Percentiles rank a stretch among this genome's conserved stretches.
Conservation (phyloP, 1,140 invertebrate species). For the Protaetia brevitarsis region DNA sequence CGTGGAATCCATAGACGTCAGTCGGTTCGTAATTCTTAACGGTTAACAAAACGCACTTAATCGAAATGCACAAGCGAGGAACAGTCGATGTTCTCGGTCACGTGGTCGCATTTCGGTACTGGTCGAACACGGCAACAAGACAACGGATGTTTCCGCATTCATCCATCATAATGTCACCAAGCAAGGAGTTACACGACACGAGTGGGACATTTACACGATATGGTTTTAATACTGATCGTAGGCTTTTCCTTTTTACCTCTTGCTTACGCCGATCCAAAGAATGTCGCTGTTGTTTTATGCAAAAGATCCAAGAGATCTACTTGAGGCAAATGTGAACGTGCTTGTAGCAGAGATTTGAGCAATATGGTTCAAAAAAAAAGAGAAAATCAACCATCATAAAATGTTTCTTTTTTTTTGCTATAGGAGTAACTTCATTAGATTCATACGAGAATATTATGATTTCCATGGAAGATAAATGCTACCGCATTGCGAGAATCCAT, state of each 20-base stretch:
- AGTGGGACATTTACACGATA: conserved; percentile 1
- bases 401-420: not conserved
- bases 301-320: too few relatives aligned
- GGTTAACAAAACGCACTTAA: not conserved
- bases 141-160: conserved; percentile 2
- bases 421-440: not conserved
- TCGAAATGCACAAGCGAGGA: not conserved
- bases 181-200: not conserved
- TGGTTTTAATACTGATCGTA: conserved; percentile 2
- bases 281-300: too few relatives aligned
- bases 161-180: conserved; percentile 10
- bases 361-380: not conserved
- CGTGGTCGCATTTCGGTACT: not conserved
- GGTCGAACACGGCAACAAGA: not conserved
- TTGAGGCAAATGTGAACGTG: not conserved
- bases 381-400: too few relatives aligned
- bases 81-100: not conserved
- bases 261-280: too few relatives aligned
- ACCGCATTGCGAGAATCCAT: too few relatives aligned
- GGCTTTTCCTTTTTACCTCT: not conserved
- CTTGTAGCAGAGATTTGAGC: not conserved
- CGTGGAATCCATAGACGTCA: not conserved
- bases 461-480: not conserved
- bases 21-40: not conserved
- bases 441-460: not conserved